Evolutionary conservation across 1,140 invertebrate species (phyloP), one percentile per base, ranked within the genome.

Genomic region (Magallana angulata): DNA sequence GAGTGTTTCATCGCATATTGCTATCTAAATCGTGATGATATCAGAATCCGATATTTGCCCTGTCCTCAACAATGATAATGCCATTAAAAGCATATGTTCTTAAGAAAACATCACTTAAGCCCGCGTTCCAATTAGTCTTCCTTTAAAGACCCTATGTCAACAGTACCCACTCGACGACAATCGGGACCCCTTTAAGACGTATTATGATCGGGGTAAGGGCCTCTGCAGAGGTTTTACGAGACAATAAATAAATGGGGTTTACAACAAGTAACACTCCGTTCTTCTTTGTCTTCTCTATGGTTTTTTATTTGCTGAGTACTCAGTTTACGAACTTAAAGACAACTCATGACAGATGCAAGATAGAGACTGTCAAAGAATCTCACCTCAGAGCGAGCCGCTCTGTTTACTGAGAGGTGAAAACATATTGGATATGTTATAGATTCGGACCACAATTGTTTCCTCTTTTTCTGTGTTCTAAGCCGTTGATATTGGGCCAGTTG

Each of bases 61-160:
- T 60, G 56, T 59, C 18, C 82, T 84, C 36, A 36, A 84, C n/a
- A 62, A 84, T 62, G 57, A 62, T 84, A 84, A 60, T 62, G n/a
- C 82, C 82, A 84, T 84, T 84, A 84, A 84, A 84, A 84, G 82
- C 82, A 84, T 84, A 84, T 84, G 82, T 84, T 62, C 82, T 62
- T 84, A 84, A 84, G 82, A 84, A 84, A 84, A 84, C 82, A 84
- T 59, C 82, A 58, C 58, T 84, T 59, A 48, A 14, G 30, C 56
- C 59, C 14, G 30, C 12, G 82, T 62, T 60, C 30, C 82, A 84
- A 84, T 84, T 84, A 62, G 59, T 36, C 82, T 84, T 84, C 82
- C 57, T 84, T 62, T 30, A 59, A 58, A 84, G 57, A 62, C 57
- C 57, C 18, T 60, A 7, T 60, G 82, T 84, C 82, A 84, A 84